Percentiles rank a stretch among this genome's conserved stretches.
phyloP scores from a whole-genome alignment of 2,113 vertebrate genomes.

The Zapus hudsonius region DNA sequence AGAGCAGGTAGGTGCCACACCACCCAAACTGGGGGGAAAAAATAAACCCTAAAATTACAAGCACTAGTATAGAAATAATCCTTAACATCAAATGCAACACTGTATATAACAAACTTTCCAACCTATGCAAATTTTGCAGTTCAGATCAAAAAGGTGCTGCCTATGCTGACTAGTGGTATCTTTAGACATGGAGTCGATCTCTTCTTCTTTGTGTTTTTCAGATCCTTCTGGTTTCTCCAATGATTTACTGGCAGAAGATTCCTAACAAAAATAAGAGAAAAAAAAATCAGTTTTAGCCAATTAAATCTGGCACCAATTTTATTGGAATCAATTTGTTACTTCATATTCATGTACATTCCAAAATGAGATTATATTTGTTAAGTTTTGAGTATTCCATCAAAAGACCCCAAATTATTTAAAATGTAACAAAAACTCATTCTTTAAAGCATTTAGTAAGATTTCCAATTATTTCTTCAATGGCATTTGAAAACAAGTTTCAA shows the following conservation, averaged over 20 bases:
- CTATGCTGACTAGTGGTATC: constrained; percentile 97
- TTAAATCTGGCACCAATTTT: background rate
- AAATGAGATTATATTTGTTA: background rate
- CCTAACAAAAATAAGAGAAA: constrained; percentile 79
- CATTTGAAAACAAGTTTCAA: constrained; percentile 12
- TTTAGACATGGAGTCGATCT: constrained; percentile 85
- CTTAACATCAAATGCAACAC: background rate
- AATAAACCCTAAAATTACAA: constrained; percentile 48
- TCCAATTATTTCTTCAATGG: background rate
- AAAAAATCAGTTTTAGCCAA: constrained; percentile 54
- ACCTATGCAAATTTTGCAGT: constrained; percentile 99
- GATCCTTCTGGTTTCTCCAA: constrained; percentile 88
- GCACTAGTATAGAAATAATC: background rate
- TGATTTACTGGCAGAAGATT: constrained; percentile 84
- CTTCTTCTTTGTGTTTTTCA: constrained; percentile 87
- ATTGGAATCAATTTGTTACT: constrained; percentile 33
- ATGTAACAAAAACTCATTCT: constrained; percentile 43
- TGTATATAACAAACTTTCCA: constrained; percentile 8
- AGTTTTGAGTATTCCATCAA: background rate
- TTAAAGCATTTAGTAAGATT: constrained; percentile 33
- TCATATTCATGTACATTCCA: background rate
- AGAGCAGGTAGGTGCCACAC: background rate
- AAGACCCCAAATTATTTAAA: constrained; percentile 18
- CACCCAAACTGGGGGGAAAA: background rate
- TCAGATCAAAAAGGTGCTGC: constrained; percentile 97